A percentile compares a stretch with the other conserved stretches of the same genome.
These are phyloP conservation scores for Bellardia pandia DNA, from an alignment of 2,888 invertebrate genomes.

Conservation along the genomic window DNA sequence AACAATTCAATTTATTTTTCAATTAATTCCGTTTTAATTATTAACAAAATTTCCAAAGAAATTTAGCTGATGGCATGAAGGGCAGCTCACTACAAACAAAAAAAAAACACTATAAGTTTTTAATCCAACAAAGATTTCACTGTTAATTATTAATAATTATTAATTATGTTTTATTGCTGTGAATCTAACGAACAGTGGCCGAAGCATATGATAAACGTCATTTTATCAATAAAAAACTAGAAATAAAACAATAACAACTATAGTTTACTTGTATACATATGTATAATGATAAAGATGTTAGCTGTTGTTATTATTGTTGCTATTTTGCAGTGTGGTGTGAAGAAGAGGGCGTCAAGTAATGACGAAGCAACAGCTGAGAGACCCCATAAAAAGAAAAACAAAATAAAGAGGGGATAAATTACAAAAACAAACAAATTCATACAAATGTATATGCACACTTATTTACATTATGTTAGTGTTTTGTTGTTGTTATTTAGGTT, in stretches of 20 bases:
- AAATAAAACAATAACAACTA: conserved; percentile 25
- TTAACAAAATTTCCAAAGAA: conserved; percentile 28
- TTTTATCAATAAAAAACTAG: conserved; percentile 12
- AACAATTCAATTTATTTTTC: not conserved
- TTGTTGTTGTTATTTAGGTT: conserved; percentile 27
- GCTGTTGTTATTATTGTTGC: conserved; percentile 6
- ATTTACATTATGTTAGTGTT: not conserved
- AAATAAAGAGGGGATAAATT: conserved; percentile 16
- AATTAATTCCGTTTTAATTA: not conserved
- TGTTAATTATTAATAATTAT: conserved; percentile 38
- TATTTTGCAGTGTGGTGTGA: not conserved
- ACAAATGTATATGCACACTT: not conserved
- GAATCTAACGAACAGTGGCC: not conserved
- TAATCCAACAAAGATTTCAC: conserved; percentile 35
- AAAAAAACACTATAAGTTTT: conserved; percentile 7
- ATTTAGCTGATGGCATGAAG: conserved; percentile 7
- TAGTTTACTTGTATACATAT: not conserved
- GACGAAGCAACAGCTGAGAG: conserved; percentile 9
- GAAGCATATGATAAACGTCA: conserved; percentile 43
- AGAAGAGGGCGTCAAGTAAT: not conserved
- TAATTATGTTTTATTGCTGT: not conserved
- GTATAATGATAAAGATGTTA: conserved; percentile 20
- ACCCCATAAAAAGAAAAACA: not conserved
- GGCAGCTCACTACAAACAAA: not conserved
- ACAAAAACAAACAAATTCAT: not conserved